phyloP scores from a whole-genome alignment of 2,888 invertebrate genomes.

The Pogonocherus hispidulus region DNA sequence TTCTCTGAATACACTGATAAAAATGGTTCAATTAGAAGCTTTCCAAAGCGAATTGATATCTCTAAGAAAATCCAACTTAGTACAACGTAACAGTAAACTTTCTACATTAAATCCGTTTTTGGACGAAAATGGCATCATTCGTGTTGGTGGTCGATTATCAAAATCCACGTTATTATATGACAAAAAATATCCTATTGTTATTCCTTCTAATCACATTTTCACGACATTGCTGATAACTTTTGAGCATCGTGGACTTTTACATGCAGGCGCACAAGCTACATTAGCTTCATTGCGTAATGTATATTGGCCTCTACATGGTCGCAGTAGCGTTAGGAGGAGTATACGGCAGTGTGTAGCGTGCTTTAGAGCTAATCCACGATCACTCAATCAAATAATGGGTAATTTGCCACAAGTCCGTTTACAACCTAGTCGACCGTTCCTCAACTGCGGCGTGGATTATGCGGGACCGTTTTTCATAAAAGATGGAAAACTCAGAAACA shows the following conservation, averaged over 20 bases:
- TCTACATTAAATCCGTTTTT: conserved; percentile 40
- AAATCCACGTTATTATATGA: conserved; percentile 30
- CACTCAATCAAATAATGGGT: background rate
- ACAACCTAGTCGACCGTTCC: background rate
- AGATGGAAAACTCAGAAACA: background rate
- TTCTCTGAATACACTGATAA: background rate
- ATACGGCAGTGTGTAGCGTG: background rate
- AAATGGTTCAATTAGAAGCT: background rate
- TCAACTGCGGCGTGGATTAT: background rate
- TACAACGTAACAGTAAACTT: conserved; percentile 5
- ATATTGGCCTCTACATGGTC: background rate
- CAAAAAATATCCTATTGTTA: conserved; percentile 42
- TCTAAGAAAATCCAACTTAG: background rate
- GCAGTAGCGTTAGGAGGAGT: background rate
- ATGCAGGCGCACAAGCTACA: background rate
- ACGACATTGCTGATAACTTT: background rate
- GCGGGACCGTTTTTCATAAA: background rate
- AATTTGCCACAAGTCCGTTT: background rate
- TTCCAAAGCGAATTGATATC: background rate
- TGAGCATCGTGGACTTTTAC: background rate
- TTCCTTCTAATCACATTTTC: conserved; percentile 36
- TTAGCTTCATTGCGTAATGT: background rate
- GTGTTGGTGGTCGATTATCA: conserved; percentile 43
- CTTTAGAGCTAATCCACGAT: background rate
- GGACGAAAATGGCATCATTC: conserved; percentile 39